phyloP scores from a whole-genome alignment of 2,888 invertebrate species.

The Campoplex nolae region DNA sequence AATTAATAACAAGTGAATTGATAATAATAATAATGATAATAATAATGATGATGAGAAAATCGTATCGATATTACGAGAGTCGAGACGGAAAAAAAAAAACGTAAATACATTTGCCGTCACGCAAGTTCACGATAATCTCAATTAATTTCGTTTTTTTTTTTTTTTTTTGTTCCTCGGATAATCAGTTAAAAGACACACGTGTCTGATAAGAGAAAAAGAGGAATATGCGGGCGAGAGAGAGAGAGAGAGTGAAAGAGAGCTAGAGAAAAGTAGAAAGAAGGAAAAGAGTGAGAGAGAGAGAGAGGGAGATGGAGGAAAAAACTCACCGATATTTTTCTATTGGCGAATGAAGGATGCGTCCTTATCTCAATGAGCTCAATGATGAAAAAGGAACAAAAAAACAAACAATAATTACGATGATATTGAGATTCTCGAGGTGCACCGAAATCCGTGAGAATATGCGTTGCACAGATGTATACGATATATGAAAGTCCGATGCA shows the following conservation, averaged over 20 bases:
- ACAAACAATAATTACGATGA: constrained; percentile 3
- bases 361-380: constrained; percentile 21
- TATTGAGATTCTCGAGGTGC: constrained; percentile 54
- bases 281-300: constrained; percentile 14
- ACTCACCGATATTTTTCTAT: constrained; percentile 61
- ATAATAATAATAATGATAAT: neutral
- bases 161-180: neutral
- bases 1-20: neutral
- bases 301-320: constrained; percentile 55
- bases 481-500: neutral
- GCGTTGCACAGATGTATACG: constrained; percentile 59
- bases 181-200: constrained; percentile 10
- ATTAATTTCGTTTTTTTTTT: constrained; percentile 11
- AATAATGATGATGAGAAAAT: neutral
- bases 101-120: neutral
- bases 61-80: neutral
- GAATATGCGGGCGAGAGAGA: neutral
- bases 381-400: constrained; percentile 28
- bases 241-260: constrained; percentile 2
- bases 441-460: constrained; percentile 53
- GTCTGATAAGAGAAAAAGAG: constrained; percentile 5
- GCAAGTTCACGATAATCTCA: constrained; percentile 9
- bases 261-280: constrained; percentile 21
- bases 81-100: neutral
- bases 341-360: constrained; percentile 27